Evolutionary conservation across 2,113 vertebrate species (phyloP).

Genomic region (Egretta garzetta): DNA sequence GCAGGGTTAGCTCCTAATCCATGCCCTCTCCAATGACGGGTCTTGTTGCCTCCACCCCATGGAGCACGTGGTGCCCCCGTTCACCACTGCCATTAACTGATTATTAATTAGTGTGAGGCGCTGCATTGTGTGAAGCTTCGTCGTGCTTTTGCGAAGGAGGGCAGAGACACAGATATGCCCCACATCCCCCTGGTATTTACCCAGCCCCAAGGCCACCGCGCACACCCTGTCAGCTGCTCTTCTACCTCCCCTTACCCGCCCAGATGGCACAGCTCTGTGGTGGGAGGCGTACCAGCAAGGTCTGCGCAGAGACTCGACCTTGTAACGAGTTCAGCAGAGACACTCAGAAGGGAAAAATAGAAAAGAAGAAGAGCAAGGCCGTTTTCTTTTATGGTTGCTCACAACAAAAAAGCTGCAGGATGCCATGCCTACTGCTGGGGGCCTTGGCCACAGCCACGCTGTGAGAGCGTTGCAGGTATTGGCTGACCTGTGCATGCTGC

Average conservation of each 20-base stretch:
- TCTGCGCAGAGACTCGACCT: not conserved
- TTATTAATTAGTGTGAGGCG: not conserved
- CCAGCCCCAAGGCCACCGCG: not conserved
- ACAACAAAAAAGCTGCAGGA: not conserved
- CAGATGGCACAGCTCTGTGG: not conserved
- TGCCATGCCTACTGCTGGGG: not conserved
- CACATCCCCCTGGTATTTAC: not conserved
- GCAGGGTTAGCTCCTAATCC: not conserved
- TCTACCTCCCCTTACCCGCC: not conserved
- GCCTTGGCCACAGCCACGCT: accelerated
- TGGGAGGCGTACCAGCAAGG: not conserved
- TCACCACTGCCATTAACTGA: not conserved
- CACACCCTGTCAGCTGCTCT: not conserved
- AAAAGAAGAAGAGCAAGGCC: too few relatives aligned
- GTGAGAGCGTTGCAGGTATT: not conserved
- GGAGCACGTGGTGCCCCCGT: accelerated
- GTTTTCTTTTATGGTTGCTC: not conserved
- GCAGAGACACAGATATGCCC: not conserved
- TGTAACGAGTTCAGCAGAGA: not conserved
- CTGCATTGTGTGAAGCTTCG: accelerated
- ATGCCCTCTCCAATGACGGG: accelerated
- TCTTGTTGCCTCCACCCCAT: accelerated
- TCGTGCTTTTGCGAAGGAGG: not conserved
- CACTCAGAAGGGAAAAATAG: not conserved
- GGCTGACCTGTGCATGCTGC: not conserved